phyloP scores from a whole-genome alignment of 2,113 vertebrate species.

The Lates calcarifer region DNA sequence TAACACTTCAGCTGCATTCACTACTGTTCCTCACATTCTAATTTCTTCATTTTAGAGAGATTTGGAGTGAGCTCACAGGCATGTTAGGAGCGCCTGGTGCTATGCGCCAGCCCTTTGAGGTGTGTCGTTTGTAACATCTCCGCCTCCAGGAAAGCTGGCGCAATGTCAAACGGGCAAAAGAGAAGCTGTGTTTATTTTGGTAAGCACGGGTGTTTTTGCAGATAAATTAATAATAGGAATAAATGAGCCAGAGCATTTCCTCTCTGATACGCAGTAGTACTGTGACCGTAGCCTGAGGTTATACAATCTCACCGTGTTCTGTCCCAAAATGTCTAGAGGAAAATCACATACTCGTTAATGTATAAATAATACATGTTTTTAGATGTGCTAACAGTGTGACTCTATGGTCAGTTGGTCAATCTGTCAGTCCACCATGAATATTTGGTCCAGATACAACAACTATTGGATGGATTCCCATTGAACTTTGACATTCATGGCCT shows the following conservation, averaged over 20 bases:
- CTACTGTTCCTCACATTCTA: constrained; percentile 12
- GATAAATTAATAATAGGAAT: constrained; percentile 56
- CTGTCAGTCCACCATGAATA: neutral
- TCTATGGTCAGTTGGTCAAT: too few species aligned
- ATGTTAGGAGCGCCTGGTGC: constrained; percentile 22
- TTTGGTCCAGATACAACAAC: neutral
- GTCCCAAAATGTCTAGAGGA: constrained; percentile 13
- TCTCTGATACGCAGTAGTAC: constrained; percentile 11
- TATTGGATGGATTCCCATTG: too few species aligned
- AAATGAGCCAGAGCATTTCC: constrained; percentile 49
- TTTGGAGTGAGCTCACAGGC: constrained; percentile 45
- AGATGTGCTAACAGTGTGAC: neutral
- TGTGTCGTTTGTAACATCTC: constrained; percentile 44
- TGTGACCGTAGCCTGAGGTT: constrained; percentile 29
- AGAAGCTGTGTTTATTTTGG: constrained; percentile 47
- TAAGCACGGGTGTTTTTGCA: constrained; percentile 50
- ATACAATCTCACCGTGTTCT: neutral
- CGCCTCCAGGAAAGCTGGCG: constrained; percentile 51
- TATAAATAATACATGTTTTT: neutral
- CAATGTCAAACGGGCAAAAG: constrained; percentile 41
- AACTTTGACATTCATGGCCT: neutral
- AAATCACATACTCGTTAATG: neutral
- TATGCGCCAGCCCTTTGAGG: constrained; percentile 48
- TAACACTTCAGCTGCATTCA: constrained; percentile 17
- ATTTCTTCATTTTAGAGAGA: constrained; percentile 25